Evolutionary conservation across 2,113 vertebrate genomes (phyloP).

Genomic region (Castor canadensis): DNA sequence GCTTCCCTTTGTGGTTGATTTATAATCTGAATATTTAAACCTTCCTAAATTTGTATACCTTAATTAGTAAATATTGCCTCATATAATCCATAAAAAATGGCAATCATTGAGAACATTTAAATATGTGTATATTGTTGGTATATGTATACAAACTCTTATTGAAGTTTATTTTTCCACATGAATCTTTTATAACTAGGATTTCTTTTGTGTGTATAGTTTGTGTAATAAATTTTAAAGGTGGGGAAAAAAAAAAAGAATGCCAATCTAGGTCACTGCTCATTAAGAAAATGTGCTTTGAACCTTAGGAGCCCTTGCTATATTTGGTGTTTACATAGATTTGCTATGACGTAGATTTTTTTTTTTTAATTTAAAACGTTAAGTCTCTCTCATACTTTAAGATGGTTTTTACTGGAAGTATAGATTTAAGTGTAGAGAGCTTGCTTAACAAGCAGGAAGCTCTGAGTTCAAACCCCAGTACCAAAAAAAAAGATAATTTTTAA

Average conservation of each 20-base stretch:
- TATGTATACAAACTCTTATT: background rate
- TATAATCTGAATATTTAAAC: conserved; percentile 51
- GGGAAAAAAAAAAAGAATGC: too few relatives aligned
- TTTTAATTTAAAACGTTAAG: conserved; percentile 19
- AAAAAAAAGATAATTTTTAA: background rate
- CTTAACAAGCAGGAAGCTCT: too few relatives aligned
- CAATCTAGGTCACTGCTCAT: background rate
- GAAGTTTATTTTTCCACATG: conserved; percentile 57
- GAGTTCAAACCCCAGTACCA: too few relatives aligned
- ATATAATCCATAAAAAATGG: conserved; percentile 20
- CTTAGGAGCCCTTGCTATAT: background rate
- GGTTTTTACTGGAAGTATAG: background rate
- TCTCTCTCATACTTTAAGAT: background rate
- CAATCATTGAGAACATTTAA: conserved; percentile 28
- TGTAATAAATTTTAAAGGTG: conserved; percentile 69
- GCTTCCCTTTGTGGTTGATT: background rate
- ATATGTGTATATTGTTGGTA: conserved; percentile 22
- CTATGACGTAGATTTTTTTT: background rate
- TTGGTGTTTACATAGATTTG: background rate
- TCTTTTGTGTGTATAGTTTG: conserved; percentile 58
- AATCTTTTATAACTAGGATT: too few relatives aligned
- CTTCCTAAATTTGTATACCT: conserved; percentile 10
- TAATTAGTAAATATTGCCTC: conserved; percentile 41
- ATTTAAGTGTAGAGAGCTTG: too few relatives aligned
- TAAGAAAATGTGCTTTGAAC: background rate